A percentile compares a stretch with the other conserved stretches of the same genome.
Conservation (phyloP, 2,888 invertebrate species). For the Drosophila kambysellisi region DNA sequence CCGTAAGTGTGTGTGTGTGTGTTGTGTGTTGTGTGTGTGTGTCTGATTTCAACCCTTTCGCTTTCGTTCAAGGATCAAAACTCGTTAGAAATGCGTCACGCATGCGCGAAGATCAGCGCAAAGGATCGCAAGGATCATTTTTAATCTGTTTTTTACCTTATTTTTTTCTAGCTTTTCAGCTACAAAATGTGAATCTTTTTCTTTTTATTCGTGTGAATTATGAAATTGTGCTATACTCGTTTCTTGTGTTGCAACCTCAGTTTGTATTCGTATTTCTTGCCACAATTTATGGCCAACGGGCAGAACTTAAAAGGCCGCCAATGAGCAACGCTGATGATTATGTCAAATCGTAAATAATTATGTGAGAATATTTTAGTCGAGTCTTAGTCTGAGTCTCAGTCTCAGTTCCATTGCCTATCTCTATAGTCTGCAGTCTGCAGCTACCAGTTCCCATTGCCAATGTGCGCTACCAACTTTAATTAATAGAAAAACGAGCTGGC, state of each 20-base stretch:
- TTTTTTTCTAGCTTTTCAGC: slow-evolving; percentile 47
- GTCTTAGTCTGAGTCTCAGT: slow-evolving; percentile 20
- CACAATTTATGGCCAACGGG: slow-evolving; percentile 35
- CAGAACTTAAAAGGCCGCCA: slow-evolving; percentile 41
- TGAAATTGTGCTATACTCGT: slow-evolving; percentile 11
- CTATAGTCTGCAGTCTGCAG: neutral
- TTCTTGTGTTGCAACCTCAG: neutral
- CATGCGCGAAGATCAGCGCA: slow-evolving; percentile 55
- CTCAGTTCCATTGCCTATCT: slow-evolving; percentile 9
- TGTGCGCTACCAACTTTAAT: slow-evolving; percentile 67
- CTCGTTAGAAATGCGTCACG: slow-evolving; percentile 80
- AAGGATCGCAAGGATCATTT: slow-evolving; percentile 70
- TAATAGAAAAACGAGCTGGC: slow-evolving; percentile 71
- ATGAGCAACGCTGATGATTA: slow-evolving; percentile 70
- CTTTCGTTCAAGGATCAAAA: slow-evolving; percentile 64
- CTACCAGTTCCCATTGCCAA: slow-evolving; percentile 39
- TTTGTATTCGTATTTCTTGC: neutral
- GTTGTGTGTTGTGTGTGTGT: slow-evolving; percentile 36
- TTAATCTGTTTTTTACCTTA: slow-evolving; percentile 54
- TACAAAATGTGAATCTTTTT: slow-evolving; percentile 59
- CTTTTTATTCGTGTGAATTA: slow-evolving; percentile 57
- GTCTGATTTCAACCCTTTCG: slow-evolving; percentile 66
- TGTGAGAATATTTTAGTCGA: slow-evolving; percentile 80
- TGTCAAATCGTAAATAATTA: slow-evolving; percentile 83
- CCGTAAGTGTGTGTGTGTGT: neutral